Conservation (phyloP, 2,888 invertebrate genomes). For the Leptopterna dolabrata region DNA sequence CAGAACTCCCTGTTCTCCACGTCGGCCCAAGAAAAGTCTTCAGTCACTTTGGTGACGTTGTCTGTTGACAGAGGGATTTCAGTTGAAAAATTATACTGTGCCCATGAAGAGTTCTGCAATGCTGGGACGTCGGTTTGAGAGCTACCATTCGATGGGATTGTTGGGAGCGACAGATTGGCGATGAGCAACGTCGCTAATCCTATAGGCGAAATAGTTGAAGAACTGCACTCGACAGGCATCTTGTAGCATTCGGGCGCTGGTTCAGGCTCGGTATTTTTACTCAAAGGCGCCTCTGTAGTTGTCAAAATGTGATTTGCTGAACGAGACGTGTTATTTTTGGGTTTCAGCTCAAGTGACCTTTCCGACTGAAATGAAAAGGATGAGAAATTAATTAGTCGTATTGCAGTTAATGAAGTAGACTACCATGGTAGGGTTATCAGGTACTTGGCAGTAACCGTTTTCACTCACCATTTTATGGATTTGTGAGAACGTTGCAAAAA, state of each 20-base stretch:
- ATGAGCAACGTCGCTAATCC: constrained; percentile 27
- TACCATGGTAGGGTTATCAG: no score
- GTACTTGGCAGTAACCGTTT: background rate
- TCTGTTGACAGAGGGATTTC: background rate
- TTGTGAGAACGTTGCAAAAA: constrained; percentile 91
- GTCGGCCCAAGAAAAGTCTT: constrained; percentile 17
- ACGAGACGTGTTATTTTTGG: background rate
- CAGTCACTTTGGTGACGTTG: background rate
- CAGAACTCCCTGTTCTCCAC: constrained; percentile 16
- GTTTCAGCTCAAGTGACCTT: constrained; percentile 28
- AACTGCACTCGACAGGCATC: constrained; percentile 4
- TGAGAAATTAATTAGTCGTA: no score
- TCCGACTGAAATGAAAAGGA: constrained; percentile 19
- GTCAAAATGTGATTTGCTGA: background rate
- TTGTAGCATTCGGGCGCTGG: constrained; percentile 3
- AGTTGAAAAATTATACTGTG: background rate
- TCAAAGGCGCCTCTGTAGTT: background rate
- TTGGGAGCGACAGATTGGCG: background rate
- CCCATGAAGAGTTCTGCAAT: background rate
- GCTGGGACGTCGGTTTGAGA: background rate
- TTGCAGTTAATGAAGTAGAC: no score
- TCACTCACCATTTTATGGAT: constrained; percentile 80
- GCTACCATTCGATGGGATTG: background rate
- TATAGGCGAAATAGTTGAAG: background rate
- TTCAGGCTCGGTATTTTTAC: background rate